Base-by-base conservation (phyloP, 2,797 vertebrate species). In the Lepus townsendii region DNA sequence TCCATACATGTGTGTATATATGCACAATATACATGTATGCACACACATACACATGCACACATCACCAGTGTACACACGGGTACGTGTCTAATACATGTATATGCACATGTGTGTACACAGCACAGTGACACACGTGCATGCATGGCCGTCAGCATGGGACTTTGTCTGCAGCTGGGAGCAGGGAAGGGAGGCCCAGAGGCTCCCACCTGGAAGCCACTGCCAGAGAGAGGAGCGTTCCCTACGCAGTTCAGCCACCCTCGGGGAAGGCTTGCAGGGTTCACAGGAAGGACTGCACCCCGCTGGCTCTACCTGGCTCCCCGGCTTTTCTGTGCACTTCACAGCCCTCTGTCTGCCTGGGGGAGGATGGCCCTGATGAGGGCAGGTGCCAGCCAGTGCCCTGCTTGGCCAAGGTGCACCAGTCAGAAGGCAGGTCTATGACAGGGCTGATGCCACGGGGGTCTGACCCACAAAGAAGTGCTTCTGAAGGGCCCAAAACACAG, bases 201-300 rank as follows among this genome's bases (percentile, higher is more conserved):
- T 6, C 19, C 54, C 54, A 57, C 54, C 19, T 57, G 54, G 5
- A 57, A 19, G 19, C 54, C 54, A 42, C 7, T 42, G 42, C 42
- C 7, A 7, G 42, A 42, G 42, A 42, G 7, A 42, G 38, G 38
- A 42, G 38, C 38, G 38, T 42, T 42, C 38, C 38, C 38, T 42
- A 6, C 38, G 38, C 38, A 3, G 38, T 42, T 42, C 38, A 42
- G 38, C 38, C 38, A 42, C 38, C 38, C 38, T 42, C 38, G 1
- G 38, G 38, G 96, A 73, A 0, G 96, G 50, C 80, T 52, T 92
- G 95, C 87, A 77, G 94, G 97, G 90, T 95, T 95, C 42, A 47
- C 42, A 47, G 42, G 42, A 47, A 47, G 42, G 8, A 47, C 42
- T 47, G 42, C 42, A 47, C n/a, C 87, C 83, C 73, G 92, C 96